These are phyloP conservation scores for Tragelaphus strepsiceros DNA, from an alignment of 2,113 vertebrate genomes.

Conservation along the genomic window DNA sequence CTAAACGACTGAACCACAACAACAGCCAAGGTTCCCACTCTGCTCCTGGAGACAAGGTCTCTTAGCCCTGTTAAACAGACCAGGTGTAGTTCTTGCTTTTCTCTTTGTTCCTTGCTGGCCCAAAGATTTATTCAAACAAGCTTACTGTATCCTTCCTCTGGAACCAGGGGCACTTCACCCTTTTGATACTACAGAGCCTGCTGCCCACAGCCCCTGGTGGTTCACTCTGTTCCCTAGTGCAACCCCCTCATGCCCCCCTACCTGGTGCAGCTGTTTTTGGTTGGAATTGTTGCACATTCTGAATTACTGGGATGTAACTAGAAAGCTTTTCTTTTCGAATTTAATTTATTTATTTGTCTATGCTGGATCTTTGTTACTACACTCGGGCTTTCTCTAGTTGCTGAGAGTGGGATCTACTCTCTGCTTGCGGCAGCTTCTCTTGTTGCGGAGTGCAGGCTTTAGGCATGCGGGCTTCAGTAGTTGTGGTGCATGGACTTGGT, in stretches of 20 bases:
- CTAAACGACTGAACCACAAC: rapidly evolving
- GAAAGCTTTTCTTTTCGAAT: background rate
- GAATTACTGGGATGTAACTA: background rate
- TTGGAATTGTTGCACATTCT: background rate
- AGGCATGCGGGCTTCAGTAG: background rate
- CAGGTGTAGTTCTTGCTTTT: background rate
- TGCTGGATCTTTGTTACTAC: background rate
- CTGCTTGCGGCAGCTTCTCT: background rate
- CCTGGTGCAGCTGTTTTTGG: background rate
- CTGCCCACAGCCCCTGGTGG: background rate
- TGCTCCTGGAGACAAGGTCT: background rate
- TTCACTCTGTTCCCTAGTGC: background rate
- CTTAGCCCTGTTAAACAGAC: background rate
- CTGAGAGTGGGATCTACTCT: background rate
- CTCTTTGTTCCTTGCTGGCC: background rate
- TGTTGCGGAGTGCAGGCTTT: background rate
- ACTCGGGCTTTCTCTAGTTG: background rate
- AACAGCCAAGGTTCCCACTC: background rate
- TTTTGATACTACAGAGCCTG: background rate
- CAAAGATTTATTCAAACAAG: background rate
- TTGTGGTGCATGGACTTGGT: background rate
- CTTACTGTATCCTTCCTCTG: rapidly evolving
- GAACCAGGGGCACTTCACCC: background rate
- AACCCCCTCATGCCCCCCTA: background rate
- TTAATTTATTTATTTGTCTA: background rate